Percentiles rank a stretch among this genome's conserved stretches.
These are phyloP conservation scores for Lagodon rhomboides DNA, from an alignment of 2,797 vertebrate species.

Conservation along the genomic window DNA sequence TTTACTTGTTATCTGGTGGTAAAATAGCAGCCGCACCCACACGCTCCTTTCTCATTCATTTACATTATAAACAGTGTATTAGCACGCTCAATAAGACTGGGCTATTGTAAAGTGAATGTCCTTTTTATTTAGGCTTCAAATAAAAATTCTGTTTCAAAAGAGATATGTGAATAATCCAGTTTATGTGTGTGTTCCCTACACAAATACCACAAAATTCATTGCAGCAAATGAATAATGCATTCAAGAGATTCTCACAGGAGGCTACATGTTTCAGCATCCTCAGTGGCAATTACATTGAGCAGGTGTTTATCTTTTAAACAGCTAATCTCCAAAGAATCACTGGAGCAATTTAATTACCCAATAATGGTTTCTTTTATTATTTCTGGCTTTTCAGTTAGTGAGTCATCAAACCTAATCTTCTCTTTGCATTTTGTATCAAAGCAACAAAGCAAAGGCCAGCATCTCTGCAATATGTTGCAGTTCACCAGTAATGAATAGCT, in stretches of 20 bases:
- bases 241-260: background rate
- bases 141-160: background rate
- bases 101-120: background rate
- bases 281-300: constrained; percentile 18
- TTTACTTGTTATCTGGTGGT: background rate
- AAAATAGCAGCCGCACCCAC: background rate
- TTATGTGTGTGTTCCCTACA: background rate
- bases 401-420: constrained; percentile 27
- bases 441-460: constrained; percentile 12
- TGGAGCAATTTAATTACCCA: constrained; percentile 26
- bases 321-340: constrained; percentile 14
- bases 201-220: background rate
- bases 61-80: background rate
- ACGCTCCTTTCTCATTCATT: background rate
- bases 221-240: constrained; percentile 1
- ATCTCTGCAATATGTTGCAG: background rate
- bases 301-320: background rate
- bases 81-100: background rate
- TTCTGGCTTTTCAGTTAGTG: constrained; percentile 28
- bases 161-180: background rate
- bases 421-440: constrained; percentile 9
- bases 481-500: background rate
- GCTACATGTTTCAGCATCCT: background rate
- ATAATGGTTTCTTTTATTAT: background rate
- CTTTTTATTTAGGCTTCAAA: background rate